A percentile compares a stretch with the other conserved stretches of the same genome.
Conservation (phyloP, 2,888 invertebrate species). For the Ectemnius cavifrons region DNA sequence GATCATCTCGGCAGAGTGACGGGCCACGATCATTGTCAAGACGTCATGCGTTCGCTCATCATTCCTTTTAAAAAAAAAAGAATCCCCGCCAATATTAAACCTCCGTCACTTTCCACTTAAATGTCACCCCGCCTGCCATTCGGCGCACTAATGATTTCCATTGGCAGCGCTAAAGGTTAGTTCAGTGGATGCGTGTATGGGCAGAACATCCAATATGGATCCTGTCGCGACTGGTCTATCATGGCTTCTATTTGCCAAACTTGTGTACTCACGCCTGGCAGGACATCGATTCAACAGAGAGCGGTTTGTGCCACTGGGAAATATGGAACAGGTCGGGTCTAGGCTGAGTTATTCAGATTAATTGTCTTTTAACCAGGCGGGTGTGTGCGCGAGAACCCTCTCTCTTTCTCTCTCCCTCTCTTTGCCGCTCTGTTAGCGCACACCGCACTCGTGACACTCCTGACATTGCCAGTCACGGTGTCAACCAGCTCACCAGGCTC, state of each 20-base stretch:
- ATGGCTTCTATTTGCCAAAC: conserved; percentile 5
- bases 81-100: too few species aligned
- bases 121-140: too few species aligned
- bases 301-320: conserved; percentile 34
- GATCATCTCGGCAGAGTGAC: conserved; percentile 10
- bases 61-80: too few species aligned
- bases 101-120: too few species aligned
- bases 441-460: conserved; percentile 19
- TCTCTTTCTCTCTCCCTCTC: too few species aligned
- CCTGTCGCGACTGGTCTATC: conserved; percentile 14
- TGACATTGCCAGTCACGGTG: conserved; percentile 65
- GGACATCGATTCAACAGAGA: conserved; percentile 18
- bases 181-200: too few species aligned
- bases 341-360: conserved; percentile 69
- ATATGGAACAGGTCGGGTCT: conserved; percentile 61
- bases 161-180: too few species aligned
- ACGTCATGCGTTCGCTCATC: too few species aligned
- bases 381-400: too few species aligned
- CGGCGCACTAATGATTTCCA: too few species aligned
- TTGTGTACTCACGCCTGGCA: background rate
- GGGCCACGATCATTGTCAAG: too few species aligned
- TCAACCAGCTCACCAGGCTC: conserved; percentile 47
- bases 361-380: conserved; percentile 68
- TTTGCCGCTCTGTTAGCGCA: background rate
- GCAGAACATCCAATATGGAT: too few species aligned